Evolutionary conservation across 2,113 vertebrate genomes (phyloP), one percentile per base, ranked within the genome.

Genomic region (Nesogale talazaci): DNA sequence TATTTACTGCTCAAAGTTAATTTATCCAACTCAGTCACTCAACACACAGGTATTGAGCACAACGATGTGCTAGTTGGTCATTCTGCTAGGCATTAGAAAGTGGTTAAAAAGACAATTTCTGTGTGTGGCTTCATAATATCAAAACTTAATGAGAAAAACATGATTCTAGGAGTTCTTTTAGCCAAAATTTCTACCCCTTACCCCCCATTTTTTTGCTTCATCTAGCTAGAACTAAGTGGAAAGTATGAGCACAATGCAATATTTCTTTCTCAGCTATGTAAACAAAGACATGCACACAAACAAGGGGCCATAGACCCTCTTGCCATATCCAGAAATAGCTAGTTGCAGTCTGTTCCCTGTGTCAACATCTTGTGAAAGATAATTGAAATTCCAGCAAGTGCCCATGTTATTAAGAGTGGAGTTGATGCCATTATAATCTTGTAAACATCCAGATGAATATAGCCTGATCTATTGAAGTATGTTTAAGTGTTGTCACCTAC

Each of bases 381-480:
- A 94, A 93, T 23, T 97, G 95, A 94, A 95, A 97, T 96, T 94
- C 91, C 80, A 87, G 94, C 89, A 96, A 95, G 77, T 93, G 83
- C 74, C 67, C 89, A 4, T 81, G 25, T 11, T 96, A 89, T 91
- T 94, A 86, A 88, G 91, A 31, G 78, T 93, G 75, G 84, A 94
- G 85, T 85, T 94, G 88, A 92, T 95, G 91, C 83, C 93, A 93
- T 95, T 97, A 95, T 93, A 96, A 94, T 90, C 91, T 38, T 96
- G 94, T 95, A 90, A 96, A 63, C 40, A 94, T 96, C 92, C 80
- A 91, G 86, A 94, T 0, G 9, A 91, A 95, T 96, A 40, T 34
- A 69, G 86, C 74, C 78, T 61, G 91, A 83, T 5, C 31, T 65
- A 89, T 52, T 94, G 90, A 93, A 94, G 94, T 91, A 91, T 96